Base-by-base conservation (phyloP, 2,888 invertebrate genomes). In the Epirrita christyi region DNA sequence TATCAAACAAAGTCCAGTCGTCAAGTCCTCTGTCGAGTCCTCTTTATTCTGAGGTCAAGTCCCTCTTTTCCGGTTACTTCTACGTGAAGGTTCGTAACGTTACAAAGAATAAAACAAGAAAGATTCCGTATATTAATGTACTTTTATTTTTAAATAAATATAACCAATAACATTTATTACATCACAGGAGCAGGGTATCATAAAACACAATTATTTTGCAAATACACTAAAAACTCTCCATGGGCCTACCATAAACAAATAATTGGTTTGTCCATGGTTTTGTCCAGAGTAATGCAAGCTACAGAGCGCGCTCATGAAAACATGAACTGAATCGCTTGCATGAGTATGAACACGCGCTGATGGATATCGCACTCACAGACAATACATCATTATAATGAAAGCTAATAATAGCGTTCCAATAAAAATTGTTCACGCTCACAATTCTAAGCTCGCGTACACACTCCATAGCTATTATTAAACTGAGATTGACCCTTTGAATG, bases 151-250 rank as follows among this genome's bases (percentile, higher is more conserved):
- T 83, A 91, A 92, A 91, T 91, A 91, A 92, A 91, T 91, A 92
- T 91, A 91, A 92, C 91, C 90, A 89, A 92, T 92, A 91, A 92
- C 91, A 90, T 91, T 89, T 91, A 91, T 89, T 91, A 91, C 88
- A 92, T 92, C 92, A 92, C 92, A 92, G 92, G 92, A 90, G 88
- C 81, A 85, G 91, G 91, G 91, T 90, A 90, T 85, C 83, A 85
- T 89, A 88, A 85, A 89, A 91, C 89, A 90, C 86, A 89, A 88
- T 83, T 71, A 73, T 79, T 78, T 61, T 55, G 80, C 80, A 80
- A 81, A 80, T 81, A 80, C 80, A 77, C 78, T 72, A 75, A 69
- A 70, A 75, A 80, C 69, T 64, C 64, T 67, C 62, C 71, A 61
- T 66, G 49, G 66, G 70, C 73, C 79, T 80, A 27, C 36, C 49